phyloP scores from a whole-genome alignment of 2,113 vertebrate species.

The Columbina picui region DNA sequence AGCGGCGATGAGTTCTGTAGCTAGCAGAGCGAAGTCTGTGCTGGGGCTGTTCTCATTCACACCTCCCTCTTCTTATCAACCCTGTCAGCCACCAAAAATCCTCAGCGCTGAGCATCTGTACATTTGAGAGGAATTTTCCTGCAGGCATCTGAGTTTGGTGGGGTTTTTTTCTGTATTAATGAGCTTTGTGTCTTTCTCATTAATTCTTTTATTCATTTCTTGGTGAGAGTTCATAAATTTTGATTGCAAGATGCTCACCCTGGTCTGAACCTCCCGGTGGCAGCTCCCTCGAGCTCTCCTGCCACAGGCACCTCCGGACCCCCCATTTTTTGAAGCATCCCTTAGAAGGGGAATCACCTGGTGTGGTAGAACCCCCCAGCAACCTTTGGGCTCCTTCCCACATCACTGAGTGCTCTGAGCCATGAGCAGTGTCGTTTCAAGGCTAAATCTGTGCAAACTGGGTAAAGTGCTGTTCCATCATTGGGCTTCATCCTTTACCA shows the following conservation, averaged over 20 bases:
- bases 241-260: background rate
- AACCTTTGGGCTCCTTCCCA: background rate
- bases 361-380: background rate
- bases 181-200: background rate
- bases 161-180: background rate
- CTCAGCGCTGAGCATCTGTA: background rate
- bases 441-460: background rate
- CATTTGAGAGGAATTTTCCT: background rate
- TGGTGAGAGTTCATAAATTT: background rate
- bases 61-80: conserved; percentile 1
- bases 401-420: background rate
- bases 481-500: background rate
- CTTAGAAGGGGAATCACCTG: background rate
- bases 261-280: background rate
- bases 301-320: accelerated
- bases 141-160: background rate
- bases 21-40: background rate
- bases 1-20: background rate
- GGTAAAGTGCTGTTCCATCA: background rate
- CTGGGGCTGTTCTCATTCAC: background rate
- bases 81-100: background rate
- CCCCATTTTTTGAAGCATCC: background rate
- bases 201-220: background rate
- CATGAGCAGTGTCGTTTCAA: background rate
- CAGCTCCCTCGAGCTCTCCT: background rate